These are phyloP conservation scores for Coregonus ussuriensis DNA, from an alignment of 2,797 vertebrate species.

Conservation along the genomic window DNA sequence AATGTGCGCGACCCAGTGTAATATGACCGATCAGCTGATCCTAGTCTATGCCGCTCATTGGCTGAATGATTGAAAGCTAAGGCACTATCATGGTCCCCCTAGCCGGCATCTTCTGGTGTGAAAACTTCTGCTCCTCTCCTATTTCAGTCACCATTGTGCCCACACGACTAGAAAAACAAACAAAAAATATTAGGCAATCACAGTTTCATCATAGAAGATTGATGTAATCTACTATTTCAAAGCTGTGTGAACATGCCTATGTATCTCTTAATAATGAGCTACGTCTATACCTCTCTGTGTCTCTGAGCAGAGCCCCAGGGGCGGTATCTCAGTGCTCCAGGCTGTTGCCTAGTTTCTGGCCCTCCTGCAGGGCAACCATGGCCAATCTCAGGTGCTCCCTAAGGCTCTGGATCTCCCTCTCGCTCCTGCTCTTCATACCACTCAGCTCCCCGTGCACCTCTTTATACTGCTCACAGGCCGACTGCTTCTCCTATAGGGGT, in stretches of 20 bases:
- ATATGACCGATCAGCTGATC: constrained; percentile 58
- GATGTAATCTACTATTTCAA: not conserved
- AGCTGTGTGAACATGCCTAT: not conserved
- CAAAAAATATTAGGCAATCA: not conserved
- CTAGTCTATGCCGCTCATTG: constrained; percentile 74
- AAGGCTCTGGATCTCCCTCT: constrained; percentile 89
- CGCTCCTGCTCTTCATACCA: constrained; percentile 85
- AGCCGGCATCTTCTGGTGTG: constrained; percentile 23
- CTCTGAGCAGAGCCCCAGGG: constrained; percentile 25
- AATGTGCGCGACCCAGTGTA: constrained; percentile 72
- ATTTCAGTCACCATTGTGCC: constrained; percentile 20
- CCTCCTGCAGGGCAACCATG: constrained; percentile 90
- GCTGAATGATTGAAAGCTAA: constrained; percentile 85
- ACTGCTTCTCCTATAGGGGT: constrained; percentile 83
- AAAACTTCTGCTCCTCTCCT: constrained; percentile 14
- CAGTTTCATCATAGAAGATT: not conserved
- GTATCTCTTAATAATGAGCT: not conserved
- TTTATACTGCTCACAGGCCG: constrained; percentile 85
- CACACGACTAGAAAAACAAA: constrained; percentile 23
- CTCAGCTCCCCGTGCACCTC: constrained; percentile 88
- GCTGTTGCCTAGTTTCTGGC: constrained; percentile 83
- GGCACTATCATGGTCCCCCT: constrained; percentile 74
- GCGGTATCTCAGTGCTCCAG: constrained; percentile 74
- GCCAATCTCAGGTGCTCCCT: constrained; percentile 91
- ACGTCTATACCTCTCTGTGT: constrained; percentile 10